phyloP scores from a whole-genome alignment of 2,797 vertebrate genomes.

The Carduelis carduelis region DNA sequence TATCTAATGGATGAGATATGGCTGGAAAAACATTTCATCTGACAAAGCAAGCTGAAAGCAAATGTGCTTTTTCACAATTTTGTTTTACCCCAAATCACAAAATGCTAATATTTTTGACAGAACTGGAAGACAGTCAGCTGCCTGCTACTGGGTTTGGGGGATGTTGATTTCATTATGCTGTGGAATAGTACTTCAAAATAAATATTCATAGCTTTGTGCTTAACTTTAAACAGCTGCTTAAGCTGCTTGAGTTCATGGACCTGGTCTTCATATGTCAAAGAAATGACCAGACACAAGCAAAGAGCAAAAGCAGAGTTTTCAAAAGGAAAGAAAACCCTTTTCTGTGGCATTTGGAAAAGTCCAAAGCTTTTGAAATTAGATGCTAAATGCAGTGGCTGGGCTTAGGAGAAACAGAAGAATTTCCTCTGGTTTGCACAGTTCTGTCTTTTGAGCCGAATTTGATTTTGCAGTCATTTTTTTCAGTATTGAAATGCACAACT shows the following conservation, averaged over 20 bases:
- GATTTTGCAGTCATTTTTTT: not conserved
- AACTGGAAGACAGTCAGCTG: not conserved
- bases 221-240: slow-evolving; percentile 29
- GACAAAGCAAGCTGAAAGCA: not conserved
- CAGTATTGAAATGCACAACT: not conserved
- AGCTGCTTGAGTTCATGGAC: not conserved
- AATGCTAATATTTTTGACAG: not conserved
- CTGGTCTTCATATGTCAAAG: not conserved
- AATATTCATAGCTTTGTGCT: not conserved
- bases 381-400: not conserved
- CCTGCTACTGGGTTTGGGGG: not conserved
- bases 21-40: not conserved
- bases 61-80: not conserved
- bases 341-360: not conserved
- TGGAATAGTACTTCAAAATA: not conserved
- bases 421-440: not conserved
- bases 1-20: not conserved
- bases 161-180: not conserved
- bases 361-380: not conserved
- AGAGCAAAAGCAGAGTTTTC: not conserved
- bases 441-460: not conserved
- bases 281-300: not conserved
- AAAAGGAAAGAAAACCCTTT: not conserved
- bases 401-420: not conserved
- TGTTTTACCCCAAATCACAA: not conserved